A percentile compares a stretch with the other conserved stretches of the same genome.
Conservation (phyloP, 2,113 vertebrate species). For the Murina feae region DNA sequence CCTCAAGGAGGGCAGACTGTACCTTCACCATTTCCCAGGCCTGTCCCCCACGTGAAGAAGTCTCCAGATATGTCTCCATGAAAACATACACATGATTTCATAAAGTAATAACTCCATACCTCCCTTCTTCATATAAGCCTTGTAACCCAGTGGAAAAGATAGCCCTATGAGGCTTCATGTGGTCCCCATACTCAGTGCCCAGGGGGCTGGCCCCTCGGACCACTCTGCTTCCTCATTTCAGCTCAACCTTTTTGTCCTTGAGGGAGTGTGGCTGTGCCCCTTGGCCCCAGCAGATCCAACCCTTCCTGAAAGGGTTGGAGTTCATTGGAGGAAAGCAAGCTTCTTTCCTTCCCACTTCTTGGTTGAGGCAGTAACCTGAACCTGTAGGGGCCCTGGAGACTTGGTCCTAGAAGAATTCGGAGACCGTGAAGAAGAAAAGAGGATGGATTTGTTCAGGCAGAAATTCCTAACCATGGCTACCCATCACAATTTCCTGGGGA, state of each 20-base stretch:
- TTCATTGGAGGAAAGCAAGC: neutral
- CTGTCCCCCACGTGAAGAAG: neutral
- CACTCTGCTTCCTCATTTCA: rapidly evolving
- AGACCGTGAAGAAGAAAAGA: neutral
- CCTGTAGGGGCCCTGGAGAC: too few relatives aligned
- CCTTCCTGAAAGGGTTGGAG: neutral
- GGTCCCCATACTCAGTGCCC: neutral
- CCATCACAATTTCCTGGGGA: neutral
- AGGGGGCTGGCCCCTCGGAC: rapidly evolving
- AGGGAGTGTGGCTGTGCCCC: neutral
- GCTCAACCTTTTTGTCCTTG: neutral
- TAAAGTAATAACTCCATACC: neutral
- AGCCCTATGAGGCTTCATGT: rapidly evolving
- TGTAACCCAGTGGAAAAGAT: neutral
- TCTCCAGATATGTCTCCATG: neutral
- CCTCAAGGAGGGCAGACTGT: neutral
- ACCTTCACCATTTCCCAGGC: neutral
- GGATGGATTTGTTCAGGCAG: neutral
- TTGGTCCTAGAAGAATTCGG: neutral
- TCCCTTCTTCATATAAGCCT: neutral
- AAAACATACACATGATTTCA: neutral
- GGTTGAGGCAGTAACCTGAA: neutral
- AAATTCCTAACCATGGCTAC: neutral
- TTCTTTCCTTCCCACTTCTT: too few relatives aligned
- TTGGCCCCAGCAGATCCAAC: neutral